These are phyloP conservation scores for Aethes cnicana DNA, from an alignment of 2,888 invertebrate genomes.

Conservation along the genomic window DNA sequence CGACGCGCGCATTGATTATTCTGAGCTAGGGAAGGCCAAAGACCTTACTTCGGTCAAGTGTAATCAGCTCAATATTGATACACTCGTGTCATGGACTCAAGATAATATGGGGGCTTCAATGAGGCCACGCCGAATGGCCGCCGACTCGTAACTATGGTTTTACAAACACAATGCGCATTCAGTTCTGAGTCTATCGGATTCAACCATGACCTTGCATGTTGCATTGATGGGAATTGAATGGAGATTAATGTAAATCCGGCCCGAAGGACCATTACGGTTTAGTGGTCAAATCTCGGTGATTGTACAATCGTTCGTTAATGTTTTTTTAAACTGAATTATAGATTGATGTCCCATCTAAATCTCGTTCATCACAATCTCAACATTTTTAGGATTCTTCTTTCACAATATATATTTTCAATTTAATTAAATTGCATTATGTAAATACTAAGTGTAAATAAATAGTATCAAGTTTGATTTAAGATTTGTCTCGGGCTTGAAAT, in stretches of 20 bases:
- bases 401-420: too few relatives aligned
- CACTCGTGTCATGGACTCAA: conserved; percentile 32
- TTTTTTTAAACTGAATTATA: neutral
- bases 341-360: too few relatives aligned
- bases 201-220: conserved; percentile 26
- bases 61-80: conserved; percentile 39
- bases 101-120: conserved; percentile 4
- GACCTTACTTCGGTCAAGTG: conserved; percentile 43
- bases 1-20: conserved; percentile 18
- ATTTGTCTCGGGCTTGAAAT: too few relatives aligned
- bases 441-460: too few relatives aligned
- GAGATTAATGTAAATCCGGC: conserved; percentile 15
- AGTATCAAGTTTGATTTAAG: too few relatives aligned
- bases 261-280: conserved; percentile 8
- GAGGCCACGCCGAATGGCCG: conserved; percentile 3
- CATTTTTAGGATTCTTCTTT: too few relatives aligned
- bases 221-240: conserved; percentile 24
- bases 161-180: conserved; percentile 23
- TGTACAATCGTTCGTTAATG: neutral
- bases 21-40: conserved; percentile 39
- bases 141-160: conserved; percentile 12
- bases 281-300: neutral
- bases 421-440: too few relatives aligned
- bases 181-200: conserved; percentile 18
- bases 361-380: too few relatives aligned